phyloP scores from a whole-genome alignment of 2,888 invertebrate genomes.

The Leucophenga montana region DNA sequence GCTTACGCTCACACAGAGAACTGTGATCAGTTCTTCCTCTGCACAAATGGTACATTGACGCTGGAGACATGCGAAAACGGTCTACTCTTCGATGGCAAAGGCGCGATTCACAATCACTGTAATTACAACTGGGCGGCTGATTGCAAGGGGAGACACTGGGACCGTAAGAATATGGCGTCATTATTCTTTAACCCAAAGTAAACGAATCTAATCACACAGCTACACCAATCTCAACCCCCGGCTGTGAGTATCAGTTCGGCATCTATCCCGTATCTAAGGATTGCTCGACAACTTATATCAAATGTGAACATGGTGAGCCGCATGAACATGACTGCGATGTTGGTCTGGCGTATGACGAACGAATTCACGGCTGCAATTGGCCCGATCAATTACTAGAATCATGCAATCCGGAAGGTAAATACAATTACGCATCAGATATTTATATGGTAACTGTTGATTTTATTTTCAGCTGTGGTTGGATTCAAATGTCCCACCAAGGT shows the following conservation, averaged over 20 bases:
- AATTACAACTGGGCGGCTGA: conserved; percentile 95
- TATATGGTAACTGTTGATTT: neutral
- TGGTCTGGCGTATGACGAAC: conserved; percentile 90
- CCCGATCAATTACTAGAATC: conserved; percentile 89
- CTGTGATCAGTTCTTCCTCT: conserved; percentile 92
- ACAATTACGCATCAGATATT: neutral
- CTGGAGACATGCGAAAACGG: conserved; percentile 94
- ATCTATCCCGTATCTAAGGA: conserved; percentile 86
- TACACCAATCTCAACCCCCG: conserved; percentile 84
- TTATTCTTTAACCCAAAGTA: neutral
- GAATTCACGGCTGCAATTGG: conserved; percentile 93
- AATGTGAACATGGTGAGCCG: conserved; percentile 88
- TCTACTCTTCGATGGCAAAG: conserved; percentile 91
- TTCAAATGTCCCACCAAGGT: conserved; percentile 93
- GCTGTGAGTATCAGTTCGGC: conserved; percentile 91
- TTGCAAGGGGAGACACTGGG: conserved; percentile 86
- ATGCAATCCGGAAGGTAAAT: conserved; percentile 90
- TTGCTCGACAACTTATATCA: conserved; percentile 89
- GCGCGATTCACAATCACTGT: conserved; percentile 91
- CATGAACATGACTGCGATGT: conserved; percentile 87
- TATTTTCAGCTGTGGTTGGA: conserved; percentile 83
- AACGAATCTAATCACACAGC: conserved; percentile 76
- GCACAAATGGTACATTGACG: conserved; percentile 91
- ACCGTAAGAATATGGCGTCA: conserved; percentile 77
- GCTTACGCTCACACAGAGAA: conserved; percentile 90